A percentile compares a stretch with the other conserved stretches of the same genome.
Conservation (phyloP, 2,888 invertebrate genomes). For the Laspeyria flexula region DNA sequence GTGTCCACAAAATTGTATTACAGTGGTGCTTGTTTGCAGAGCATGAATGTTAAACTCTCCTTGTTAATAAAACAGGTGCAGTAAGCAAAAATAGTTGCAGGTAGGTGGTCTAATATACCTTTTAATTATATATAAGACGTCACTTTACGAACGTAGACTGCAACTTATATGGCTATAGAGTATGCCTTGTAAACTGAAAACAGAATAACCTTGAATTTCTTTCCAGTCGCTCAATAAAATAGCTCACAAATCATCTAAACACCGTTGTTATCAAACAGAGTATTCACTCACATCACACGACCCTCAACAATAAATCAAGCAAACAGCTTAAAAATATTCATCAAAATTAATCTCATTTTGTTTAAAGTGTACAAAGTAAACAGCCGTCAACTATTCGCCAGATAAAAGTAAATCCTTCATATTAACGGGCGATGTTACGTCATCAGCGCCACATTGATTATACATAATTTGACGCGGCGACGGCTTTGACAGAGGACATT, state of each 20-base stretch:
- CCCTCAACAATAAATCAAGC: conserved; percentile 13
- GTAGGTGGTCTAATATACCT: too few relatives aligned
- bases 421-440: conserved; percentile 55
- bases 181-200: too few relatives aligned
- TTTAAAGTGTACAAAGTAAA: conserved; percentile 21
- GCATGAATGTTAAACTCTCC: too few relatives aligned
- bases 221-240: too few relatives aligned
- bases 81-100: too few relatives aligned
- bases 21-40: too few relatives aligned
- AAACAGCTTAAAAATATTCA: conserved; percentile 15
- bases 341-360: conserved; percentile 14
- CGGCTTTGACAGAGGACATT: conserved; percentile 82
- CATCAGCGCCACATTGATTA: conserved; percentile 74
- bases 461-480: conserved; percentile 78
- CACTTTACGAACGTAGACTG: too few relatives aligned
- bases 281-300: not conserved
- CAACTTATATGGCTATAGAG: too few relatives aligned
- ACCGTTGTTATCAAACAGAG: not conserved
- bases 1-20: too few relatives aligned
- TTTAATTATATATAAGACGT: too few relatives aligned
- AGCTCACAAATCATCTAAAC: not conserved
- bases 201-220: too few relatives aligned
- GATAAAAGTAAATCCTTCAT: conserved; percentile 62
- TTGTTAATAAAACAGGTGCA: too few relatives aligned
- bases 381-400: conserved; percentile 48